Conservation (phyloP, 2,113 vertebrate genomes). For the Cinclus cinclus region DNA sequence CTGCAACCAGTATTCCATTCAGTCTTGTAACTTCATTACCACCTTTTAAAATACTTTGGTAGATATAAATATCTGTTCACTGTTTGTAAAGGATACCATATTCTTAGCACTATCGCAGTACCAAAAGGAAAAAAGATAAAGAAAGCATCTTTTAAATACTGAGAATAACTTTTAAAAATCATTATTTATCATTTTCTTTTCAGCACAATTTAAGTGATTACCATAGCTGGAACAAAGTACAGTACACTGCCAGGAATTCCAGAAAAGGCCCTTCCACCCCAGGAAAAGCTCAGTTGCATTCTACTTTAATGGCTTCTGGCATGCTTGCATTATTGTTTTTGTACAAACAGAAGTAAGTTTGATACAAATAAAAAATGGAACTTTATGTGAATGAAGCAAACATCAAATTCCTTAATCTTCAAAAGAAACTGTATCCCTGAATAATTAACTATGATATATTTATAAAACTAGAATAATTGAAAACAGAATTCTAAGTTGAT, state of each 20-base stretch:
- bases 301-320: conserved; percentile 74
- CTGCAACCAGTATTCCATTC: not conserved
- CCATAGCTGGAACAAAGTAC: not conserved
- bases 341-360: conserved; percentile 76
- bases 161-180: not conserved
- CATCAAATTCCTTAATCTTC: conserved; percentile 82
- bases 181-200: not conserved
- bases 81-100: not conserved
- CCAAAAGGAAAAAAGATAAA: not conserved
- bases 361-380: conserved; percentile 78
- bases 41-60: not conserved
- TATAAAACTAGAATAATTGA: conserved; percentile 94
- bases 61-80: not conserved
- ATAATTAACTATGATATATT: conserved; percentile 92
- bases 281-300: conserved; percentile 63
- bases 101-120: not conserved
- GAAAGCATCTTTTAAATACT: not conserved
- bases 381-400: conserved; percentile 77
- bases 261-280: conserved; percentile 50
- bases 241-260: conserved; percentile 5
- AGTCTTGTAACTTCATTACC: not conserved
- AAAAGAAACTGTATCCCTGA: conserved; percentile 85
- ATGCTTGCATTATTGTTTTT: conserved; percentile 75
- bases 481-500: conserved; percentile 90
- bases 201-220: not conserved